Evolutionary conservation across 2,113 vertebrate genomes (phyloP).

Genomic region (Antigone vipio): DNA sequence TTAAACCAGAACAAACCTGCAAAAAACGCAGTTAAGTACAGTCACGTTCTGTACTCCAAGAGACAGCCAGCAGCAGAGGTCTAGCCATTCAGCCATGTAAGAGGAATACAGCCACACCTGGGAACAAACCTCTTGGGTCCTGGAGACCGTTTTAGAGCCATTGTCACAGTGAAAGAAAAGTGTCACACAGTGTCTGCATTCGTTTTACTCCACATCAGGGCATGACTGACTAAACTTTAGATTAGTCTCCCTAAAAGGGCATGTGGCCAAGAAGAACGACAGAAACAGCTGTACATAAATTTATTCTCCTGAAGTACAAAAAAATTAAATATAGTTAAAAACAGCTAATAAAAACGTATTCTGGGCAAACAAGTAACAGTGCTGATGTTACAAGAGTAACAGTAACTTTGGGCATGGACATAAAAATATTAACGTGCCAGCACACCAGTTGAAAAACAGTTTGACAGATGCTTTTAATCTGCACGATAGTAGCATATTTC

Average conservation of each 20-base stretch:
- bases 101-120: neutral
- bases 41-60: neutral
- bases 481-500: rapidly evolving
- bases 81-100: rapidly evolving
- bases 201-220: rapidly evolving
- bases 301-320: slow-evolving; percentile 27
- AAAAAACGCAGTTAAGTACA: rapidly evolving
- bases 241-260: neutral
- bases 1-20: neutral
- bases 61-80: neutral
- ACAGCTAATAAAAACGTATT: neutral
- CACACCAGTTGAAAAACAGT: rapidly evolving
- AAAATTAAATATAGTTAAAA: neutral
- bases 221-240: neutral
- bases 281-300: neutral
- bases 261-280: neutral
- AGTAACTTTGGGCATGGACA: rapidly evolving
- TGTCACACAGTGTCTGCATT: rapidly evolving
- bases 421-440: neutral
- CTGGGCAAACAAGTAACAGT: neutral
- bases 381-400: neutral
- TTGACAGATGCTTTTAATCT: rapidly evolving
- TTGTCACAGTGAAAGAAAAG: neutral
- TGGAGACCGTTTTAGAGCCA: rapidly evolving
- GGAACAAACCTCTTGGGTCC: neutral